These are phyloP conservation scores for Ennomos quercinarius DNA, from an alignment of 2,888 invertebrate genomes.

Conservation along the genomic window DNA sequence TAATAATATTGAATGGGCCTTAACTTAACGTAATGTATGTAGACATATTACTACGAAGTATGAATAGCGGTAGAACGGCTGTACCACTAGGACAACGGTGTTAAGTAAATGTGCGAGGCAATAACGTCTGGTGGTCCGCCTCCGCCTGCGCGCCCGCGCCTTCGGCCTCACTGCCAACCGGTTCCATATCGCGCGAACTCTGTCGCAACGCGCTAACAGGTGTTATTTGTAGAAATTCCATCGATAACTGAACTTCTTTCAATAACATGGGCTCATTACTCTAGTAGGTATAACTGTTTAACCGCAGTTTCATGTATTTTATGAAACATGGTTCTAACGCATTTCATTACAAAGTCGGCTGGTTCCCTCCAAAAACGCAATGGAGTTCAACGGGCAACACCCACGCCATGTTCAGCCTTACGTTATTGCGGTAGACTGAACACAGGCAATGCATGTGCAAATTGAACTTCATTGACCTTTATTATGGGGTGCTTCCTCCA, in stretches of 20 bases:
- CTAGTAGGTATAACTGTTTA: neutral
- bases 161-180: constrained; percentile 57
- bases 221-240: constrained; percentile 75
- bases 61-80: constrained; percentile 58
- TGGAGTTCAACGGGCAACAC: constrained; percentile 3
- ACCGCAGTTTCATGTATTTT: constrained; percentile 5
- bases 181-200: constrained; percentile 69
- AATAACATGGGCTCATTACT: constrained; percentile 35
- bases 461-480: constrained; percentile 24
- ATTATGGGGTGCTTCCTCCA: constrained; percentile 24
- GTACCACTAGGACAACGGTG: constrained; percentile 76
- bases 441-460: constrained; percentile 26
- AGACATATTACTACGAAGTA: constrained; percentile 34
- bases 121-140: constrained; percentile 47
- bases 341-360: neutral
- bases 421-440: constrained; percentile 2
- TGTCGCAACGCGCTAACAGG: constrained; percentile 74
- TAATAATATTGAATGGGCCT: constrained; percentile 25
- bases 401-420: constrained; percentile 10
- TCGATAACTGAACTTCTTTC: constrained; percentile 55
- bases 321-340: constrained; percentile 1
- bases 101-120: constrained; percentile 56
- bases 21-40: constrained; percentile 13
- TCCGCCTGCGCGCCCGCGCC: constrained; percentile 40
- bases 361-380: neutral